These are phyloP conservation scores for Erethizon dorsatum DNA, from an alignment of 2,797 vertebrate genomes.

Conservation along the genomic window DNA sequence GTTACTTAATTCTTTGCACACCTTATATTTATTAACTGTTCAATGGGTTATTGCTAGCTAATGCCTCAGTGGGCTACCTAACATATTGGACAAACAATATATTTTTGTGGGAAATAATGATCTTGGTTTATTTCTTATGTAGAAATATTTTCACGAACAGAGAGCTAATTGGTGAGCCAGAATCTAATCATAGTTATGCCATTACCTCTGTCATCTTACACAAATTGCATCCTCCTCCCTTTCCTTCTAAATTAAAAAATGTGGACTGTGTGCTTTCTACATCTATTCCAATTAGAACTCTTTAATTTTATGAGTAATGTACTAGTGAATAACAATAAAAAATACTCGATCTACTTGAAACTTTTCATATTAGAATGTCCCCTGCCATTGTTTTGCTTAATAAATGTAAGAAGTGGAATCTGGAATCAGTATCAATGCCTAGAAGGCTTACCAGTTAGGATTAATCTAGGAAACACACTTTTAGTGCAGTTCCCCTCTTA, in stretches of 20 bases:
- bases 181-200: background rate
- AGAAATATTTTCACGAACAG: slow-evolving; percentile 19
- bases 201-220: background rate
- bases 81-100: background rate
- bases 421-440: background rate
- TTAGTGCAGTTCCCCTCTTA: background rate
- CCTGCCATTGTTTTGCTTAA: background rate
- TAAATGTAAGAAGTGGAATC: background rate
- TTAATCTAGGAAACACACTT: background rate
- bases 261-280: background rate
- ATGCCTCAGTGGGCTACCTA: background rate
- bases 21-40: background rate
- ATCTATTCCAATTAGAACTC: slow-evolving; percentile 22
- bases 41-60: background rate
- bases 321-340: background rate
- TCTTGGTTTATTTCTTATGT: background rate
- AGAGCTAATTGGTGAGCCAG: background rate
- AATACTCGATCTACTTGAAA: background rate
- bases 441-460: background rate
- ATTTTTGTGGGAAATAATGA: background rate
- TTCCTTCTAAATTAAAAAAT: slow-evolving; percentile 5
- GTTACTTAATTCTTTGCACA: background rate
- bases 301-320: slow-evolving; percentile 12
- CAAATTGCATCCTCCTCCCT: rapidly evolving
- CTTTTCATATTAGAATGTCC: background rate